Conservation (phyloP, 2,888 invertebrate genomes). For the Limnephilus marmoratus region DNA sequence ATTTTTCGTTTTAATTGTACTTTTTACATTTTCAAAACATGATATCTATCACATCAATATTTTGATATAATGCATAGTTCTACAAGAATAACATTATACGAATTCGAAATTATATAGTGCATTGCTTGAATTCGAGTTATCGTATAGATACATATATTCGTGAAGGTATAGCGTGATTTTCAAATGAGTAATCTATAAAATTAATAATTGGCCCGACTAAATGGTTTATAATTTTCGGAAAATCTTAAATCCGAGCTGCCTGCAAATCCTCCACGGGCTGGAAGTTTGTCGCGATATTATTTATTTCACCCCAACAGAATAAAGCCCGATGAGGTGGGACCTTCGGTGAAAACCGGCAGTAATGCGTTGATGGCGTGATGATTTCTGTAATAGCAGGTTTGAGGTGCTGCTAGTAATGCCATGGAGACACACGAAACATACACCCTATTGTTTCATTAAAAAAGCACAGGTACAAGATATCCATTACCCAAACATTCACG, state of each 20-base stretch:
- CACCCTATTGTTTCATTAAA: constrained; percentile 25
- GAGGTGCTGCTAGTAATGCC: not conserved
- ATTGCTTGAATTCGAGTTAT: not conserved
- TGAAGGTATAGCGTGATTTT: not conserved
- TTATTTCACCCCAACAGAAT: not conserved
- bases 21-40: too few relatives aligned
- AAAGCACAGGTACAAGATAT: not conserved
- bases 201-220: not conserved
- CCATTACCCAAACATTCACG: not conserved
- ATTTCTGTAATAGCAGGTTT: constrained; percentile 37
- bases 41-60: not conserved
- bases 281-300: not conserved
- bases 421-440: constrained; percentile 39
- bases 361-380: constrained; percentile 76
- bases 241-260: not conserved
- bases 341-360: constrained; percentile 65
- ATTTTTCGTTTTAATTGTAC: too few relatives aligned
- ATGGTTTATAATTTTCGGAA: not conserved
- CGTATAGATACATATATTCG: too few relatives aligned
- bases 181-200: not conserved
- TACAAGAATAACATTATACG: not conserved
- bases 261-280: not conserved
- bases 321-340: not conserved
- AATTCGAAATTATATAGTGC: not conserved
- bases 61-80: not conserved